Evolutionary conservation across 2,113 vertebrate genomes (phyloP), one percentile per base, ranked within the genome.

Genomic region (Macquaria ambigua): DNA sequence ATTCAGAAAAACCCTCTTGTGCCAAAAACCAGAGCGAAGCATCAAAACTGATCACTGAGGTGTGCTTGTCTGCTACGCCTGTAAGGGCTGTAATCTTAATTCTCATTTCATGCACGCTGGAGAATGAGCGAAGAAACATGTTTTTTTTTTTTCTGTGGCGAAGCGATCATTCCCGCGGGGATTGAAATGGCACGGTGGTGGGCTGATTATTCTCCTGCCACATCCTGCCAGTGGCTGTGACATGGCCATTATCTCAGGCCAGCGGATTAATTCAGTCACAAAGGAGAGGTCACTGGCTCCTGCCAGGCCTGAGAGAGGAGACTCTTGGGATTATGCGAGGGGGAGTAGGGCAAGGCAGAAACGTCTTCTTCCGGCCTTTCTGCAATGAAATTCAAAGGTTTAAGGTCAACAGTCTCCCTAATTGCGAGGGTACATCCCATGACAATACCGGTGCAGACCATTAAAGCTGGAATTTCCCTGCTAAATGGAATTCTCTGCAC

Each of bases 161-260:
- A 59, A 75, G 77, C 16, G 34, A 87, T 89, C 84, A 69, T 55
- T 74, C 81, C 90, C 6, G 20, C 6, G 0, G 84, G 91, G 87
- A 86, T 61, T 82, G 78, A 84, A 90, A 86, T 68, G 79, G 86
- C 89, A 41, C 48, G 41, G 81, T 0, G 81, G 88, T 46, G 61
- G 86, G 87, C 85, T 72, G 89, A 88, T 90, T 89, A 89, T 86
- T 88, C 85, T 90, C 83, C 83, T 77, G 81, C 81, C 90, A 74
- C 87, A 74, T 88, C 52, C 78, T 62, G 89, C 84, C 64, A 3
- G 58, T 78, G 87, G 79, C 86, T 64, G 85, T 86, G 90, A 90
- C 89, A 87, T n/a, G 77, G 86, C 88, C 88, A 90, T 92, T 93
- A 93, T 89, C 89, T 93, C 85, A 79, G 77, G 72, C 77, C 85